Conservation (phyloP, 2,888 invertebrate species). For the Caenorhabditis macrosperma region DNA sequence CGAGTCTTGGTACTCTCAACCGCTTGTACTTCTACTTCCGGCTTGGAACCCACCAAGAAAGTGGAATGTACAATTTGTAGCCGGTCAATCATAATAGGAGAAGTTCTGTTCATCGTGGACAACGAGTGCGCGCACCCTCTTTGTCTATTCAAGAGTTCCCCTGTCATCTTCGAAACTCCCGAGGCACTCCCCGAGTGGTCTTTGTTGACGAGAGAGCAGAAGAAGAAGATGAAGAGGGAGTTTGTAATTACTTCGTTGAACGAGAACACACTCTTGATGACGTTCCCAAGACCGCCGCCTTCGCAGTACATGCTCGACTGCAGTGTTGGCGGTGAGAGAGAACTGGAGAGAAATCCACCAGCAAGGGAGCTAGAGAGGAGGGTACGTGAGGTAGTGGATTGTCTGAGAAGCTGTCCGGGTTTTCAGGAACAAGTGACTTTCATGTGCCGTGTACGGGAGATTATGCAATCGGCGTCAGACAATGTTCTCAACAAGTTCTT, state of each 20-base stretch:
- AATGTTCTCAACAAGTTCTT: no score
- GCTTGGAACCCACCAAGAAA: no score
- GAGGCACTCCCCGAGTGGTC: background rate
- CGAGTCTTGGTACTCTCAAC: background rate
- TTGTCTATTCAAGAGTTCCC: background rate
- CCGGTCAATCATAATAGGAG: background rate
- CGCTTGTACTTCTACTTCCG: background rate
- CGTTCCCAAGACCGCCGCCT: background rate
- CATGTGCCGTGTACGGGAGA: no score
- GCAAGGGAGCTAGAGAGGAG: no score
- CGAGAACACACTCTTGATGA: background rate
- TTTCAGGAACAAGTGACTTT: no score
- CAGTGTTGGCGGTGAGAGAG: no score
- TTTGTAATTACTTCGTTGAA: background rate
- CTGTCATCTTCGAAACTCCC: background rate
- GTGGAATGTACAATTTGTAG: no score
- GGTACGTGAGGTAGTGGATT: no score
- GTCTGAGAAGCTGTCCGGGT: no score
- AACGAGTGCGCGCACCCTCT: background rate
- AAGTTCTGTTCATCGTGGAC: background rate
- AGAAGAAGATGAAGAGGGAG: background rate
- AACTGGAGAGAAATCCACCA: no score
- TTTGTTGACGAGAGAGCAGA: background rate
- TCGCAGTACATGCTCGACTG: no score
- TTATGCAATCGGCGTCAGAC: no score